A percentile compares a stretch with the other conserved stretches of the same genome.
Conservation (phyloP, 1,140 invertebrate genomes). For the Scylla paramamosain region DNA sequence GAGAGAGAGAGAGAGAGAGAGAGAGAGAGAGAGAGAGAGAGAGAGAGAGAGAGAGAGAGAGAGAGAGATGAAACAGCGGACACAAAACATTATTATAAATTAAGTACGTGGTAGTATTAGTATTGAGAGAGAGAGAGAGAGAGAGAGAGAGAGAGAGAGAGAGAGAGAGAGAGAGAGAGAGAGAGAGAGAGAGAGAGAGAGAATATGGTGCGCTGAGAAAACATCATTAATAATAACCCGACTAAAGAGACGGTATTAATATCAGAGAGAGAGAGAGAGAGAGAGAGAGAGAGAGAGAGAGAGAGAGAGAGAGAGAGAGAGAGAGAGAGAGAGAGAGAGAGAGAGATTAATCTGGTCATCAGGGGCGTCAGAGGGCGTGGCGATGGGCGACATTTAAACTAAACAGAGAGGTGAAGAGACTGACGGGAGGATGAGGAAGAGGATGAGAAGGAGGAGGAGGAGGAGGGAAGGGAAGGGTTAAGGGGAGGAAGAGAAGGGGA, state of each 20-base stretch:
- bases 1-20: background rate
- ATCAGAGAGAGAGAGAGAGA: background rate
- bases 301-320: background rate
- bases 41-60: slow-evolving; percentile 15
- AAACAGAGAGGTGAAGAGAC: background rate
- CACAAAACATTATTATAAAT: background rate
- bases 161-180: slow-evolving; percentile 29
- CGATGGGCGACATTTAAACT: background rate
- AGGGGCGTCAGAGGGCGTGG: background rate
- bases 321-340: slow-evolving; percentile 20
- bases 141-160: background rate
- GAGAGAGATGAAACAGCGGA: too few relatives aligned
- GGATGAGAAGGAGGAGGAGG: background rate
- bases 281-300: background rate
- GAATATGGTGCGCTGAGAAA: background rate
- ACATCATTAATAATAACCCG: background rate
- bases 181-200: slow-evolving; percentile 29
- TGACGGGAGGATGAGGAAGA: background rate
- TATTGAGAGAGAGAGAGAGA: too few relatives aligned
- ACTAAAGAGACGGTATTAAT: background rate
- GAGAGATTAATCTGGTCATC: slow-evolving; percentile 22
- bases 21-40: slow-evolving; percentile 29
- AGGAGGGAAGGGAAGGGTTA: background rate
- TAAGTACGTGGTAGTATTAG: too few relatives aligned
- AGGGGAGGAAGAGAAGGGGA: background rate